These are phyloP conservation scores for Macrobrachium nipponense DNA, from an alignment of 1,140 invertebrate genomes.

Conservation along the genomic window DNA sequence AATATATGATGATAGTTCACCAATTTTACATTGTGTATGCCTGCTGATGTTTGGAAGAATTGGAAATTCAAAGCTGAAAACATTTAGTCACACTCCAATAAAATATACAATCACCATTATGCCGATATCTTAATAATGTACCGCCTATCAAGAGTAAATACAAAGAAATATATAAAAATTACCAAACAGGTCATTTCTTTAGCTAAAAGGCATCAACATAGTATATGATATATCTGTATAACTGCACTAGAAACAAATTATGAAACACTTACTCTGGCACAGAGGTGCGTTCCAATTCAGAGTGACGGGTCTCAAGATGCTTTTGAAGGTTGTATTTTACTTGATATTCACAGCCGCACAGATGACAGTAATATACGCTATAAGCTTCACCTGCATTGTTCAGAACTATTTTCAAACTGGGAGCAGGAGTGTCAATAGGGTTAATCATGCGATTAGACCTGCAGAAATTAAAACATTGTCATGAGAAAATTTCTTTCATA, in stretches of 20 bases:
- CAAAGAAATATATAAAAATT: too few relatives aligned
- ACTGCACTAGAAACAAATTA: not conserved
- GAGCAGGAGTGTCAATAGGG: conserved; percentile 72
- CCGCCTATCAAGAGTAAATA: too few relatives aligned
- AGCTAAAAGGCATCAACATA: not conserved
- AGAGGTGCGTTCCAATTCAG: conserved; percentile 72
- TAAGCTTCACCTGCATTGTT: conserved; percentile 74
- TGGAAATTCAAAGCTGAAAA: too few relatives aligned
- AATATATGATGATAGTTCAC: too few relatives aligned
- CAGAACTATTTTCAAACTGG: conserved; percentile 74
- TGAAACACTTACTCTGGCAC: conserved; percentile 68
- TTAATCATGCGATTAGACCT: conserved; percentile 66
- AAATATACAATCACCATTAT: too few relatives aligned
- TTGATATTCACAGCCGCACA: conserved; percentile 78
- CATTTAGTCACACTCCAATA: too few relatives aligned
- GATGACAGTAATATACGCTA: conserved; percentile 77
- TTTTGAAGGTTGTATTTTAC: conserved; percentile 77
- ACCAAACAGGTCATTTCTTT: too few relatives aligned
- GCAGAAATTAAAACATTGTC: not conserved
- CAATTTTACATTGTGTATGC: too few relatives aligned
- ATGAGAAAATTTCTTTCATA: too few relatives aligned
- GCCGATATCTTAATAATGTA: too few relatives aligned
- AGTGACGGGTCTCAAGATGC: conserved; percentile 74
- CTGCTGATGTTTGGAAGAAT: too few relatives aligned
- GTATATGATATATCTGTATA: not conserved